Evolutionary conservation across 2,797 vertebrate species (phyloP).

Genomic region (Enteromius treurensis): DNA sequence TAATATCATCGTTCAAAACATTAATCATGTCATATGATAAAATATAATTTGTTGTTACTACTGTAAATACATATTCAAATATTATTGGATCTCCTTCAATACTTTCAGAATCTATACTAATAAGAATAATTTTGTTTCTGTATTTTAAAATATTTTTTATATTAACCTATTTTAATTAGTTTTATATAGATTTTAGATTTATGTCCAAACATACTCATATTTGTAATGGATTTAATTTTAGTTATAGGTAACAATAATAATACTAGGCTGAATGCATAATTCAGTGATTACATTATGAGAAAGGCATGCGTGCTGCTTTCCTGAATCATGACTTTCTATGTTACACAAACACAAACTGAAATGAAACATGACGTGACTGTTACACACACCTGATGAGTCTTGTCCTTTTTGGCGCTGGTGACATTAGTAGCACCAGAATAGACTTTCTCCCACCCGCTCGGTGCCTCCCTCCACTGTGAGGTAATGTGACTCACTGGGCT

Average conservation of each 20-base stretch:
- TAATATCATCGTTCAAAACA: too few species aligned
- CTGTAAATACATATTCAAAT: too few species aligned
- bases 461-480: slow-evolving; percentile 54
- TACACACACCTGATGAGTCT: slow-evolving; percentile 57
- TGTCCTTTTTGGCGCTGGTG: slow-evolving; percentile 44
- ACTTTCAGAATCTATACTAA: too few species aligned
- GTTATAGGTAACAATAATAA: background rate
- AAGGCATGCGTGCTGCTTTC: background rate
- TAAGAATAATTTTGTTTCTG: too few species aligned
- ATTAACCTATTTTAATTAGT: too few species aligned
- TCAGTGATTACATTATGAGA: background rate
- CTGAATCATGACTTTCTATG: background rate
- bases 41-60: too few species aligned
- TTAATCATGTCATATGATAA: too few species aligned
- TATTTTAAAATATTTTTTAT: too few species aligned
- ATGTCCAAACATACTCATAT: background rate
- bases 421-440: slow-evolving; percentile 52
- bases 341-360: background rate
- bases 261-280: background rate
- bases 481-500: slow-evolving; percentile 36
- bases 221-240: background rate
- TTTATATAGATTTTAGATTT: background rate
- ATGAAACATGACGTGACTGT: slow-evolving; percentile 23
- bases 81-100: too few species aligned
- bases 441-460: slow-evolving; percentile 38